Percentiles rank a stretch among this genome's conserved stretches.
Evolutionary conservation across 2,113 vertebrate genomes (phyloP).

Genomic region (Meles meles): DNA sequence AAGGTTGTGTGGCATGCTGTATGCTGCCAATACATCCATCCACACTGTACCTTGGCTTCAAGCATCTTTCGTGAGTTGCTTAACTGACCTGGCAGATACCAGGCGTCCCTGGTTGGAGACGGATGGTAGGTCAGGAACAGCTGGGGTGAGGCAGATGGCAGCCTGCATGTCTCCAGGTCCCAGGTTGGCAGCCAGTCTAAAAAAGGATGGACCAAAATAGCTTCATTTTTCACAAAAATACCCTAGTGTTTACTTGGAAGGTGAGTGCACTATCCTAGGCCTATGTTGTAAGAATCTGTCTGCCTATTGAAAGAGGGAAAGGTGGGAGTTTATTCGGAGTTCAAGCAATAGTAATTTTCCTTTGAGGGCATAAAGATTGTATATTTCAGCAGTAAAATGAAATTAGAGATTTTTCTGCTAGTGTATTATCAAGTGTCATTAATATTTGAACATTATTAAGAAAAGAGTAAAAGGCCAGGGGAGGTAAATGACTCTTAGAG

Average conservation of each 20-base stretch:
- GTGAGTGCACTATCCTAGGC: not conserved
- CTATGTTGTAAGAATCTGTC: not conserved
- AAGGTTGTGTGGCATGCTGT: not conserved
- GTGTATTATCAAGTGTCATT: not conserved
- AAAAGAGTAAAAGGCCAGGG: not conserved
- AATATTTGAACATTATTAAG: slow-evolving; percentile 7
- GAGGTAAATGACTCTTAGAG: not conserved
- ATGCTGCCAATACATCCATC: not conserved
- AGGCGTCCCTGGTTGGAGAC: slow-evolving; percentile 50
- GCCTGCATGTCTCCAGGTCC: slow-evolving; percentile 49
- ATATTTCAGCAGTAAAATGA: not conserved
- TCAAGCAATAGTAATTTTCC: not conserved
- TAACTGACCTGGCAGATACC: slow-evolving; percentile 62
- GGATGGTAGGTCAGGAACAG: slow-evolving; percentile 66
- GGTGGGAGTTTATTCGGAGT: not conserved
- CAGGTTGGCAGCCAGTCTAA: slow-evolving; percentile 28
- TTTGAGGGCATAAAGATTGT: not conserved
- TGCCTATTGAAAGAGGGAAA: not conserved
- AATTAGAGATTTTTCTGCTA: slow-evolving; percentile 33
- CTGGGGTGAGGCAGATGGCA: slow-evolving; percentile 48
- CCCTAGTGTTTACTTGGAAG: slow-evolving; percentile 21
- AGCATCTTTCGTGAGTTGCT: slow-evolving; percentile 36
- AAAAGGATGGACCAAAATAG: slow-evolving; percentile 48
- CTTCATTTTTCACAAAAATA: slow-evolving; percentile 65
- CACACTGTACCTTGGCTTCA: not conserved